These are phyloP conservation scores for Sanderia malayensis DNA, from an alignment of 30 jellyfish, hydroid and myxozoan genomes.

Conservation along the genomic window DNA sequence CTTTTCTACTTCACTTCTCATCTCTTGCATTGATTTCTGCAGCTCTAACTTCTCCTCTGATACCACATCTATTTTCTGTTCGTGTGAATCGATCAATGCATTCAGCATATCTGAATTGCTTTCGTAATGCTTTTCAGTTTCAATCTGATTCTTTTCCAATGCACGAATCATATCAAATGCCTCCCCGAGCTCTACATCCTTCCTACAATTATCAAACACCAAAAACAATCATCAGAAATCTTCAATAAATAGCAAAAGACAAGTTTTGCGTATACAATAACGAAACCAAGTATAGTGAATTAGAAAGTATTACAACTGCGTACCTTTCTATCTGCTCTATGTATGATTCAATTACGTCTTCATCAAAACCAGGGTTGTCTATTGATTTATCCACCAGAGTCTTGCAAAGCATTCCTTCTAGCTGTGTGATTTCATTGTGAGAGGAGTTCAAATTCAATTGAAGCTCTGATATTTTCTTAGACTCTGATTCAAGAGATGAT, in stretches of 20 bases:
- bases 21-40: slow-evolving; percentile 62
- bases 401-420: not conserved
- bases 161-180: slow-evolving; percentile 59
- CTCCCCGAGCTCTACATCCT: slow-evolving; percentile 34
- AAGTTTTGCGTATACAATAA: too few species aligned
- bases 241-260: too few species aligned
- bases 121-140: slow-evolving; percentile 26
- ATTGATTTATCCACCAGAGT: not conserved
- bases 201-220: slow-evolving; percentile 37
- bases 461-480: not conserved
- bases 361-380: slow-evolving; percentile 35
- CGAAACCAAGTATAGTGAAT: too few species aligned
- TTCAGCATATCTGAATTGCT: slow-evolving; percentile 6
- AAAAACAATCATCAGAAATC: too few species aligned
- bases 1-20: slow-evolving; percentile 45
- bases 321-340: slow-evolving; percentile 35
- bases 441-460: not conserved
- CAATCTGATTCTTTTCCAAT: slow-evolving; percentile 26
- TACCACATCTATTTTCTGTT: slow-evolving; percentile 11
- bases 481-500: too few species aligned
- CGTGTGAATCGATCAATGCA: slow-evolving; percentile 17
- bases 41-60: slow-evolving; percentile 33
- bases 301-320: too few species aligned
- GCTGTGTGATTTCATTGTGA: not conserved
- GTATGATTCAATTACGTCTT: slow-evolving; percentile 8